Evolutionary conservation across 64 coral and sea anemone species (phyloP).

Genomic region (Pachyseris speciosa): DNA sequence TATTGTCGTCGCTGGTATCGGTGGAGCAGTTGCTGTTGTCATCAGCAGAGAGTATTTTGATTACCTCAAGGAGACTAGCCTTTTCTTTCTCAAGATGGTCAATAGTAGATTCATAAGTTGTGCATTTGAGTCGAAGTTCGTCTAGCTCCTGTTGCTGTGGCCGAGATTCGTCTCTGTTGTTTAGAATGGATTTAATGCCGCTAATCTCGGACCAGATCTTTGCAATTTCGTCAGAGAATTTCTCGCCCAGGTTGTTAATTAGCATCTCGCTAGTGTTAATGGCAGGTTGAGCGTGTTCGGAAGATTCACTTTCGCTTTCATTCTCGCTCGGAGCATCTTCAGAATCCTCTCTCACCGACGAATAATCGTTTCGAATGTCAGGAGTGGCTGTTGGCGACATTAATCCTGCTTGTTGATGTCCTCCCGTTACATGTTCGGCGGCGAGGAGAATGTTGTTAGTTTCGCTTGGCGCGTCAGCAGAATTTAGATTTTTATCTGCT

Average conservation of each 20-base stretch:
- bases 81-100: no score
- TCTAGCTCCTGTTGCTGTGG: no score
- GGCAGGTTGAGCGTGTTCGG: background rate
- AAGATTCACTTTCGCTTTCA: background rate
- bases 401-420: background rate
- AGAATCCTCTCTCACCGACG: background rate
- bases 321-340: background rate
- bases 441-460: background rate
- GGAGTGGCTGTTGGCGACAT: background rate
- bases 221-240: no score
- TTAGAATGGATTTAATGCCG: no score
- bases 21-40: no score
- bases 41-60: no score
- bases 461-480: background rate
- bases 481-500: background rate
- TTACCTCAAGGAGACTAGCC: no score
- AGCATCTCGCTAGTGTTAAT: background rate
- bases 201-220: no score
- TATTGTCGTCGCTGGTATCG: no score
- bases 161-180: no score
- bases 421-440: background rate
- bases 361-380: background rate
- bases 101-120: no score
- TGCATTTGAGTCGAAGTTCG: no score
- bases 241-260: conserved; percentile 17